Base-by-base conservation (phyloP, 2,113 vertebrate species). In the Salminus brasiliensis region DNA sequence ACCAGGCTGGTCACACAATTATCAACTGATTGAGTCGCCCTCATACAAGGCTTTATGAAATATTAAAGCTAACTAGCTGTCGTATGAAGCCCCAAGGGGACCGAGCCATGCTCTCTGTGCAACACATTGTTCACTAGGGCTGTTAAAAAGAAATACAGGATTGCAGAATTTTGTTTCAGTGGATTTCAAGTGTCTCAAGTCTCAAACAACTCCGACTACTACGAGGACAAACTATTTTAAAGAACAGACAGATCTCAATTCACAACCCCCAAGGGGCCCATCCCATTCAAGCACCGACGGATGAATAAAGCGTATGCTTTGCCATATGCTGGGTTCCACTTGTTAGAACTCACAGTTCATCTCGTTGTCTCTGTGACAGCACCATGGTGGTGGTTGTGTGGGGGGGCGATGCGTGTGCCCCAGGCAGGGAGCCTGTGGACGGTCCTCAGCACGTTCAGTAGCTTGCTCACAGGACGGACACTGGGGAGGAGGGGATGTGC, bases 301-400 rank as follows among this genome's bases (percentile, higher is more conserved):
- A 36, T 3, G 8, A 36, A 3, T 4, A 36, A 4, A 36, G 3
- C 3, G 8, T 36, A 36, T 36, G 34, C 34, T 36, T 7, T 36
- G 34, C 3, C 8, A 7, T 36, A 7, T 45, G 2, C 16, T 39
- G 13, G 45, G 43, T 30, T 18, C 21, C 1, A 7, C 23, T 10
- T 34, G 29, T 21, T 70, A 16, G 1, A 12, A 95, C 98, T 99
- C 92, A 99, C 97, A 99, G 94, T 92, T 99, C 97, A 86, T 99
- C 98, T 95, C 97, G 94, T 95, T 99, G 98, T 93, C 97, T 98
- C 90, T 99, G 98, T 90, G 98, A 99, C 94, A 99, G 96, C 95
- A 99, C 98, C 98, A 99, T 99, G 85, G 89, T 92, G 94, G 93
- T 90, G 88, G 91, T 36, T 55, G 63, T 88, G 92, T 92, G 86